Percentiles rank a stretch among this genome's conserved stretches.
Evolutionary conservation across 64 coral and sea anemone genomes (phyloP).

Genomic region (Pachyseris speciosa): DNA sequence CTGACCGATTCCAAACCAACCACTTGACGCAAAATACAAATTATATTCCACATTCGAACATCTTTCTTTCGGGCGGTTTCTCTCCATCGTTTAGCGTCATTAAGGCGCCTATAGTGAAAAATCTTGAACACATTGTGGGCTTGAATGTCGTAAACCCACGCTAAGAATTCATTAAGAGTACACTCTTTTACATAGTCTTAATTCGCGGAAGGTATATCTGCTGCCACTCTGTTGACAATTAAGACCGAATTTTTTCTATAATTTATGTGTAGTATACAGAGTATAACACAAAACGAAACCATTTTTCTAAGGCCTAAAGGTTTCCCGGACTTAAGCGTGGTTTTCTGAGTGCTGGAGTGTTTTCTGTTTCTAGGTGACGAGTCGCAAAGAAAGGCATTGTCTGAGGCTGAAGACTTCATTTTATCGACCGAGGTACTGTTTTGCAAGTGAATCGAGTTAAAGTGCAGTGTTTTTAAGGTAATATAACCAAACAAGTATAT

Average conservation of each 20-base stretch:
- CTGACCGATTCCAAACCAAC: conserved; percentile 17
- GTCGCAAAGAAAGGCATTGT: neutral
- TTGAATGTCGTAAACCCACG: neutral
- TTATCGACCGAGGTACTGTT: neutral
- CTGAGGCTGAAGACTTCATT: too few relatives aligned
- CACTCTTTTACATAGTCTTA: neutral
- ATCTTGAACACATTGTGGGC: neutral
- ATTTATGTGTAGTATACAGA: neutral
- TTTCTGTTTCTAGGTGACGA: neutral
- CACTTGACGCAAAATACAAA: neutral
- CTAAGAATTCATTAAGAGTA: neutral
- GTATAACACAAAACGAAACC: neutral
- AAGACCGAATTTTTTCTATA: neutral
- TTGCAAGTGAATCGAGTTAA: neutral
- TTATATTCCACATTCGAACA: neutral
- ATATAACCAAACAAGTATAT: neutral
- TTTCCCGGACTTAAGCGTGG: too few relatives aligned
- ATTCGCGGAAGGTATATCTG: neutral
- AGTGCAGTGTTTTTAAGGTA: neutral
- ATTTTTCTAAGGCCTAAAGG: too few relatives aligned
- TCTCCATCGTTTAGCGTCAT: neutral
- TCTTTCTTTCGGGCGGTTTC: neutral
- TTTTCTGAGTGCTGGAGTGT: neutral
- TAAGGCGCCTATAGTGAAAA: neutral
- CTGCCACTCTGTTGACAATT: neutral